Percentiles rank a stretch among this genome's conserved stretches.
Evolutionary conservation across 2,113 vertebrate species (phyloP).

Genomic region (Archilochus colubris): DNA sequence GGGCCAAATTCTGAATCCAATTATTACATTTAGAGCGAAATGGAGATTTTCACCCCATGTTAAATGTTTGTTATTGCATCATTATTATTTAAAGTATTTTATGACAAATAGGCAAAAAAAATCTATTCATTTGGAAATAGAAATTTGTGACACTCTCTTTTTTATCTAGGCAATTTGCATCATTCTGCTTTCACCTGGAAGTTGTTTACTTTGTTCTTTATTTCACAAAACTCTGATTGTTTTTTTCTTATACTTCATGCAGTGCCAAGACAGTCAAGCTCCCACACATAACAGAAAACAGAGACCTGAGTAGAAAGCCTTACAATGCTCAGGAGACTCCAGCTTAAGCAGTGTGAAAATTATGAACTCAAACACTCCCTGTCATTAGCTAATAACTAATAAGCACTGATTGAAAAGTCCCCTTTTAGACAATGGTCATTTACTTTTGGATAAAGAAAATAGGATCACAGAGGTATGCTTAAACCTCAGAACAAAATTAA

Average conservation of each 20-base stretch:
- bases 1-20: background rate
- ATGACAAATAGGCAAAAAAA: background rate
- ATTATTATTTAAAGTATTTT: background rate
- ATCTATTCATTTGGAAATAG: background rate
- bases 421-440: slow-evolving; percentile 7
- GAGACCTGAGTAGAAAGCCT: slow-evolving; percentile 28
- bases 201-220: background rate
- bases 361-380: background rate
- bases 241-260: background rate
- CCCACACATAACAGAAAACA: background rate
- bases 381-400: background rate
- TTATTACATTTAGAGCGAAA: background rate
- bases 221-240: background rate
- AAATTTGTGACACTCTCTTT: background rate
- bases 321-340: slow-evolving; percentile 13
- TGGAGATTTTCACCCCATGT: background rate
- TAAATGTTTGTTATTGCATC: background rate
- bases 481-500: slow-evolving; percentile 50
- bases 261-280: background rate
- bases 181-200: background rate
- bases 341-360: slow-evolving; percentile 16
- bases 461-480: slow-evolving; percentile 23
- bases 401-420: background rate
- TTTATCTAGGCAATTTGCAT: background rate
- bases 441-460: slow-evolving; percentile 30